Conservation (phyloP, 2,888 invertebrate species). For the Fragum fragum region DNA sequence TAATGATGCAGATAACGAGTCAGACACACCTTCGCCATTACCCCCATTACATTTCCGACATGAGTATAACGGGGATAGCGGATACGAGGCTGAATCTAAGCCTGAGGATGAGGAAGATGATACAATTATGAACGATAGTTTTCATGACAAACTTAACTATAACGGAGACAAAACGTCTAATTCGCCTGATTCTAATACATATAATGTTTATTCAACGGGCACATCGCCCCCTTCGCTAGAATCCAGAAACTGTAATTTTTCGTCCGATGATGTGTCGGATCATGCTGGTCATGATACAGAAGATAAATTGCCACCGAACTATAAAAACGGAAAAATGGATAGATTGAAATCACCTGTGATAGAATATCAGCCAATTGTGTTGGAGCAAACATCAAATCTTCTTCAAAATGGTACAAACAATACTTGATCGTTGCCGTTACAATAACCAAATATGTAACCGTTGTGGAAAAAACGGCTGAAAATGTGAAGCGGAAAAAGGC, state of each 20-base stretch:
- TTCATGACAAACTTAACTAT: conserved; percentile 50
- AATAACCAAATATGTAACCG: too few species aligned
- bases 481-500: too few species aligned
- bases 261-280: conserved; percentile 35
- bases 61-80: conserved; percentile 81
- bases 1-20: conserved; percentile 68
- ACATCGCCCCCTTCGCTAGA: conserved; percentile 37
- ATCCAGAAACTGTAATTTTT: conserved; percentile 48
- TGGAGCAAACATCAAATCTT: conserved; percentile 41
- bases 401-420: conserved; percentile 28
- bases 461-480: too few species aligned
- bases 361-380: conserved; percentile 37
- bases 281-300: conserved; percentile 6
- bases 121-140: conserved; percentile 55
- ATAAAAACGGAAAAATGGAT: background rate
- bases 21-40: conserved; percentile 61
- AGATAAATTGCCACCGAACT: background rate
- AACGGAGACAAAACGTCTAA: conserved; percentile 44
- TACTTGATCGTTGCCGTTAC: background rate
- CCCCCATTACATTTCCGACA: conserved; percentile 37
- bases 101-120: conserved; percentile 63
- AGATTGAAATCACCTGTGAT: conserved; percentile 41
- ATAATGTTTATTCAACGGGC: conserved; percentile 44
- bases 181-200: conserved; percentile 41
- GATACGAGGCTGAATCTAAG: conserved; percentile 82